Evolutionary conservation across 1,140 invertebrate species (phyloP).

Genomic region (Spodoptera frugiperda): DNA sequence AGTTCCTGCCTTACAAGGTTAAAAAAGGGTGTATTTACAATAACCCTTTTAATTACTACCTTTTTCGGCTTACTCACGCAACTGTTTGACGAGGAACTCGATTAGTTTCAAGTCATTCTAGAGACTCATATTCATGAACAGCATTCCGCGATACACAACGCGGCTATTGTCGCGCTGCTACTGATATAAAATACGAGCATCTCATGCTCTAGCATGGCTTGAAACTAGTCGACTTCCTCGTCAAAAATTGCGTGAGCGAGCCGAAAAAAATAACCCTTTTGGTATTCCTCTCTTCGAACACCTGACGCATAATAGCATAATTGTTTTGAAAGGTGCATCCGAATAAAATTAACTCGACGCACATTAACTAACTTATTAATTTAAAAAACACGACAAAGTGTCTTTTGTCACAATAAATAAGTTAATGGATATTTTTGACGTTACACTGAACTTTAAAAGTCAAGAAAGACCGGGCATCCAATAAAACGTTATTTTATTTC

Average conservation of each 20-base stretch:
- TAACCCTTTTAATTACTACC: neutral
- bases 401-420: neutral
- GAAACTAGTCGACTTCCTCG: too few species aligned
- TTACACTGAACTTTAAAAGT: neutral
- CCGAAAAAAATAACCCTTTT: neutral
- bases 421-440: conserved; percentile 1
- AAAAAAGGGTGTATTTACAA: neutral
- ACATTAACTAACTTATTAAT: conserved; percentile 20
- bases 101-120: too few species aligned
- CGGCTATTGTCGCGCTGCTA: too few species aligned
- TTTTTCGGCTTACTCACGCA: too few species aligned
- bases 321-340: conserved; percentile 19
- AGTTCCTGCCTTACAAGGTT: neutral
- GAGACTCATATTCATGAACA: too few species aligned
- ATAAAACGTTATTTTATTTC: conserved; percentile 19
- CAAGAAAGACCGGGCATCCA: neutral
- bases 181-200: too few species aligned
- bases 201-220: too few species aligned
- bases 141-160: too few species aligned
- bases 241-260: too few species aligned
- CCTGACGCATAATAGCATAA: conserved; percentile 38
- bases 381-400: neutral
- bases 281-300: neutral
- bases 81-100: too few species aligned
- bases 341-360: conserved; percentile 13